Evolutionary conservation across 2,797 vertebrate species (phyloP).

Genomic region (Micrastur ruficollis): DNA sequence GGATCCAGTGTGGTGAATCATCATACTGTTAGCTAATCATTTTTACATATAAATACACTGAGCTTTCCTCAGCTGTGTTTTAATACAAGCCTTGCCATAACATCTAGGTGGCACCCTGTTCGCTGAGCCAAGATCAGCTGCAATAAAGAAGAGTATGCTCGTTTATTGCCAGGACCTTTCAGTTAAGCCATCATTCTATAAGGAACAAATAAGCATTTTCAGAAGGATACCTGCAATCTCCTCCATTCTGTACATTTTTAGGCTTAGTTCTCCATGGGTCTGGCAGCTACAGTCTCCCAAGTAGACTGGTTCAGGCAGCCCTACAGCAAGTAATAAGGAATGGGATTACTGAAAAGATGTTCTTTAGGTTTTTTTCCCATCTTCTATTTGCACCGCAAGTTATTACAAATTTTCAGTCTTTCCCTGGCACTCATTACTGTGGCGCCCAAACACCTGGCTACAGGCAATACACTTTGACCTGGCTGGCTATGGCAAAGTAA

Average conservation of each 20-base stretch:
- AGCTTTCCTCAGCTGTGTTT: neutral
- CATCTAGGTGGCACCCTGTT: neutral
- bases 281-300: neutral
- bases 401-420: neutral
- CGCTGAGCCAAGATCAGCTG: neutral
- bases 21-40: neutral
- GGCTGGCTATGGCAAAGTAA: neutral
- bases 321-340: neutral
- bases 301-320: neutral
- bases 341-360: neutral
- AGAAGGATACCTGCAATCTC: neutral
- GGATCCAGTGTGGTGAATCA: neutral
- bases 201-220: neutral
- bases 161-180: neutral
- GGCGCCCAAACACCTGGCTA: neutral
- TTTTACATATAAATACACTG: neutral
- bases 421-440: neutral
- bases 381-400: neutral
- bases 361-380: neutral
- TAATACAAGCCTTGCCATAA: neutral
- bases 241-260: neutral
- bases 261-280: neutral
- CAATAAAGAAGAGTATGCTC: neutral
- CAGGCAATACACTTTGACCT: neutral
- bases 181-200: neutral